Evolutionary conservation across 2,888 invertebrate species (phyloP), one percentile per base, ranked within the genome.

Genomic region (Trichopria drosophilae): DNA sequence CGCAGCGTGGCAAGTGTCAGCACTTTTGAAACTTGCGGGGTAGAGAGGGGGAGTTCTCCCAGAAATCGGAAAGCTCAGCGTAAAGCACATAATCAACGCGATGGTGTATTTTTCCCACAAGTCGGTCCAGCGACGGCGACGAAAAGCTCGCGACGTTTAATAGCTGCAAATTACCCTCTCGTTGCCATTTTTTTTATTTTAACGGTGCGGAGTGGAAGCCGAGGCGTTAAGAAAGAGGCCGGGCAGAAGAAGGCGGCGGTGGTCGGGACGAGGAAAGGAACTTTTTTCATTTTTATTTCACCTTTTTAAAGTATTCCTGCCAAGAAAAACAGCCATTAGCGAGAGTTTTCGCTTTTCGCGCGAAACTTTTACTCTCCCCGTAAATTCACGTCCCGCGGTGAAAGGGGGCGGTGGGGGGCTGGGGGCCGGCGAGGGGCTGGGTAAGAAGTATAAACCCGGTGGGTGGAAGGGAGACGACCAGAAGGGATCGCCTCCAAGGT

Each of bases 241-340:
- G 51, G 15, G 13, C 19, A 13, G 13, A n/a, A n/a, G 6, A 28
- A 22, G 10, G 20, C n/a, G 64, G 61, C 57, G 57, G 57, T 52
- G 61, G 51, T 52, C 57, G 59, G 56, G 60, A 56, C 42, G 57
- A 51, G 50, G 55, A 47, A 35, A 13, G 39, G 51, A 60, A 62
- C 59, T 62, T 65, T 61, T 65, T 65, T 62, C 67, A 66, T 71
- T 72, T 72, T 72, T 71, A 71, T 69, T 69, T 63, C 62, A 56
- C 59, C 50, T 66, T 68, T 72, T 68, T 72, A 69, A 71, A 72
- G 70, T 72, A 73, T 72, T 69, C 69, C 66, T 61, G 62, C 66
- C 66, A 75, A 74, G 74, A 73, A 75, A 75, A 75, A 73, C 73
- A 75, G 72, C 73, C 75, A 75, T 75, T 75, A 75, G 75, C 72